These are phyloP conservation scores for Choloepus didactylus DNA, from an alignment of 2,797 vertebrate genomes.

Conservation along the genomic window DNA sequence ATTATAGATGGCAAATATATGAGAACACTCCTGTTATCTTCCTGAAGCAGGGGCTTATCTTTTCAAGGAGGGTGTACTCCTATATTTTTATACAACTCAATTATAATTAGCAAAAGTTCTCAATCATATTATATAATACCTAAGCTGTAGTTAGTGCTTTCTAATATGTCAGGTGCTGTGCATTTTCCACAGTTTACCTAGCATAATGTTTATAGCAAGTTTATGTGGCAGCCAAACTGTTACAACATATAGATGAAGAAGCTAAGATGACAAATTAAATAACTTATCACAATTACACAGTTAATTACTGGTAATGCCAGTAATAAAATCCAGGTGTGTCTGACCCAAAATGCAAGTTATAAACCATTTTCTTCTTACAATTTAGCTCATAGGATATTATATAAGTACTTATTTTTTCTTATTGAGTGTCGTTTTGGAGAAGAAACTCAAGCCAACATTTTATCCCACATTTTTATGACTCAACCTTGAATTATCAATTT, in stretches of 20 bases:
- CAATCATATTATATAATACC: slow-evolving; percentile 21
- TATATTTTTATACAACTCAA: slow-evolving; percentile 17
- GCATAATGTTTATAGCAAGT: background rate
- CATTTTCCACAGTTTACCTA: slow-evolving; percentile 57
- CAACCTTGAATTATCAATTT: background rate
- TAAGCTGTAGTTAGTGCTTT: background rate
- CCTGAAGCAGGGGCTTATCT: background rate
- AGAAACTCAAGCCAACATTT: background rate
- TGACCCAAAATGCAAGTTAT: background rate
- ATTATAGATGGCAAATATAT: background rate
- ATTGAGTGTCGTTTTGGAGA: background rate
- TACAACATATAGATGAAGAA: slow-evolving; percentile 30
- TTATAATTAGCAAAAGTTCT: slow-evolving; percentile 32
- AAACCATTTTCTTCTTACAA: background rate
- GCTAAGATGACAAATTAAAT: slow-evolving; percentile 23
- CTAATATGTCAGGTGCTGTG: background rate
- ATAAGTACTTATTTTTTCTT: background rate
- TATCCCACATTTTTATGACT: background rate
- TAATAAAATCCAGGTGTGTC: background rate
- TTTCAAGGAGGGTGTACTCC: background rate
- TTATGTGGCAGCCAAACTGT: slow-evolving; percentile 3
- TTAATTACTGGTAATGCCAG: background rate
- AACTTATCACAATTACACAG: background rate
- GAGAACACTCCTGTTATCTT: background rate
- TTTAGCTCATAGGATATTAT: background rate